Conservation (phyloP, 1,140 invertebrate genomes). For the Coptotermes formosanus region DNA sequence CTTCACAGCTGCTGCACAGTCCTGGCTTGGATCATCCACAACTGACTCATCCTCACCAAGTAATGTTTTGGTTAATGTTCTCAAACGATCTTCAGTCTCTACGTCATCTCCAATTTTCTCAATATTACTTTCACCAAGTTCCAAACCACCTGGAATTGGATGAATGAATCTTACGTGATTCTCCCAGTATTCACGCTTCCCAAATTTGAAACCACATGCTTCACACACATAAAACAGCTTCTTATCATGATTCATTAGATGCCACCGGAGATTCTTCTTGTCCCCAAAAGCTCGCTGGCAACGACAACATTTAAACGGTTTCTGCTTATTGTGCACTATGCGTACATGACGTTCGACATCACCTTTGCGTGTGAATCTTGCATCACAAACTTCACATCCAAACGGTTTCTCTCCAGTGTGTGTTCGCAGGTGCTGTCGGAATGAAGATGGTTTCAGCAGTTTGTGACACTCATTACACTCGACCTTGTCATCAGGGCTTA, state of each 20-base stretch:
- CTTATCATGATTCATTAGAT: conserved; percentile 38
- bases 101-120: conserved; percentile 31
- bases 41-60: conserved; percentile 11
- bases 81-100: conserved; percentile 34
- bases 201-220: conserved; percentile 44
- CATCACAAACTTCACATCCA: conserved; percentile 63
- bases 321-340: conserved; percentile 39
- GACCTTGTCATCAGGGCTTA: conserved; percentile 35
- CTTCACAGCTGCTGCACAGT: background rate
- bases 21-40: background rate
- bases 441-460: conserved; percentile 42
- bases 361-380: conserved; percentile 42
- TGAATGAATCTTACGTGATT: conserved; percentile 44
- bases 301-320: conserved; percentile 37
- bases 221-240: conserved; percentile 38
- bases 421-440: conserved; percentile 57
- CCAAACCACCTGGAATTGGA: conserved; percentile 37
- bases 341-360: conserved; percentile 42
- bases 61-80: conserved; percentile 22
- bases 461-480: conserved; percentile 42
- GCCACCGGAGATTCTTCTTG: conserved; percentile 39
- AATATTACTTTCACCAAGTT: conserved; percentile 31
- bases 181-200: conserved; percentile 43
- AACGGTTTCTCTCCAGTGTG: conserved; percentile 77
- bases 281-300: conserved; percentile 38